Evolutionary conservation across 1,140 invertebrate genomes (phyloP).

Genomic region (Araneus ventricosus): DNA sequence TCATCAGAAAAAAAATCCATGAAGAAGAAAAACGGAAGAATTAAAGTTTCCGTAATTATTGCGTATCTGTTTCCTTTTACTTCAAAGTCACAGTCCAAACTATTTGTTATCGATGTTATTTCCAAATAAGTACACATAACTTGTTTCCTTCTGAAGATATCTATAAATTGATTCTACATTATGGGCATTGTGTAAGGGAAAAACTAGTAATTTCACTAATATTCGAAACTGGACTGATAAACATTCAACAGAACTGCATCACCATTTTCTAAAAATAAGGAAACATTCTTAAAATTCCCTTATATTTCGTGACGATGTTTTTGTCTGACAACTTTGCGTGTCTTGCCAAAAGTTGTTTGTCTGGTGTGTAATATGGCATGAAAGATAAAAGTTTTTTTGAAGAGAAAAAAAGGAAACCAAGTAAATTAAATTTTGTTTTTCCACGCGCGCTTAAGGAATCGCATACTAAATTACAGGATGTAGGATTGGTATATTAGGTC

Average conservation of each 20-base stretch:
- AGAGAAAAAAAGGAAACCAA: not conserved
- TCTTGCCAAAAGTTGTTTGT: not conserved
- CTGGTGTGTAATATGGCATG: not conserved
- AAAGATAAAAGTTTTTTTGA: not conserved
- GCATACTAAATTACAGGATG: not conserved
- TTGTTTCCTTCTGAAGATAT: not conserved
- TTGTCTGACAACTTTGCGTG: not conserved
- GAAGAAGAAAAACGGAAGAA: no score
- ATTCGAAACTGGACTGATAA: not conserved
- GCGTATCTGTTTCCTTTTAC: not conserved
- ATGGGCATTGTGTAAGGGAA: not conserved
- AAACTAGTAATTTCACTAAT: not conserved
- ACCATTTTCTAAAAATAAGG: not conserved
- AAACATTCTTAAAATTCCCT: not conserved
- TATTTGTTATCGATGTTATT: not conserved
- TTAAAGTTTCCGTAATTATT: not conserved
- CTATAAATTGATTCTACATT: not conserved
- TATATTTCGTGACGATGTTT: not conserved
- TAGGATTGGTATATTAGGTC: not conserved
- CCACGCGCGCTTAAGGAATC: not conserved
- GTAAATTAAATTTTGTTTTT: constrained; percentile 19
- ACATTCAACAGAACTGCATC: not conserved
- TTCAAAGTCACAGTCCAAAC: not conserved
- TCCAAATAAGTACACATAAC: not conserved
- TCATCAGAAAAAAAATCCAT: no score